These are phyloP conservation scores for Felis catus DNA, from an alignment of 2,113 vertebrate species.

Conservation along the genomic window F.catus_Fca126_mat1.0 CM031425.1:48563501-48564000, in stretches of 20 bases:
- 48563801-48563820: background rate
- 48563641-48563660: background rate
- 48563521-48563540: background rate
- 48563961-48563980: background rate
- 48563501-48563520: background rate
- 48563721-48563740: background rate
- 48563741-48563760: background rate
- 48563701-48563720: background rate
- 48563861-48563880: accelerated
- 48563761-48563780: background rate
- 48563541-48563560: background rate
- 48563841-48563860: accelerated
- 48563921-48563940: background rate
- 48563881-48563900: background rate
- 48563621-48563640: background rate
- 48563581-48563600: background rate
- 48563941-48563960: background rate
- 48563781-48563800: background rate
- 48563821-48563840: background rate
- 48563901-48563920: too few species aligned
- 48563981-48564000: background rate
- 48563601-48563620: background rate
- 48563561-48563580: background rate
- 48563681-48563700: background rate
- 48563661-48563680: background rate